phyloP scores from a whole-genome alignment of 2,888 invertebrate species.

The Syritta pipiens region DNA sequence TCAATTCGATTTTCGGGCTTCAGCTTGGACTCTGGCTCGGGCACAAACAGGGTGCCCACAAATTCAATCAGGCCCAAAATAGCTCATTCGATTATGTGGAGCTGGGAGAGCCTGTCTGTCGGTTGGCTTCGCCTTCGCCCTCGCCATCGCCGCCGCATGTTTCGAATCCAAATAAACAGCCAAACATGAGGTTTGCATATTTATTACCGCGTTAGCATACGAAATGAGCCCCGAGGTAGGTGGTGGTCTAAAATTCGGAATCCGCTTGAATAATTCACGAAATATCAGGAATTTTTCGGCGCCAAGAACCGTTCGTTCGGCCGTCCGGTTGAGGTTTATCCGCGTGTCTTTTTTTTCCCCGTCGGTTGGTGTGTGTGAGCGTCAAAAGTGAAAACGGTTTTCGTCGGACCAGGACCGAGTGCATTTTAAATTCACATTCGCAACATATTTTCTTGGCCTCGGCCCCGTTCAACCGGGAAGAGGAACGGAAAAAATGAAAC shows the following conservation, averaged over 20 bases:
- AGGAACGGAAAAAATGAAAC: conserved; percentile 28
- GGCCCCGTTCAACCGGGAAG: conserved; percentile 19
- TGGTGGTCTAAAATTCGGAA: conserved; percentile 63
- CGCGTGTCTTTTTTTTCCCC: background rate
- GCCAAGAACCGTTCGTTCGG: conserved; percentile 44
- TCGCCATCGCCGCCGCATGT: conserved; percentile 29
- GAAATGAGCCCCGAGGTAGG: conserved; percentile 58
- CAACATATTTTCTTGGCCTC: conserved; percentile 33
- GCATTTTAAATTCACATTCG: conserved; percentile 65
- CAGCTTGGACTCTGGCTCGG: no score
- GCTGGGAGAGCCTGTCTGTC: conserved; percentile 3
- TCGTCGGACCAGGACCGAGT: conserved; percentile 29
- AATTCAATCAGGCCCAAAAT: conserved; percentile 56
- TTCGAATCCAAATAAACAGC: conserved; percentile 63
- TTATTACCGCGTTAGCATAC: conserved; percentile 69
- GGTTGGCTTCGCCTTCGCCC: background rate
- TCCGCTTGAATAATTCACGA: conserved; percentile 66
- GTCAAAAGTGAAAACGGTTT: conserved; percentile 23
- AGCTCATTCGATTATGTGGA: conserved; percentile 60
- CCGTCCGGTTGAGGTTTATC: conserved; percentile 2
- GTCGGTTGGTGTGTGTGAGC: conserved; percentile 7
- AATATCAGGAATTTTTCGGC: conserved; percentile 62
- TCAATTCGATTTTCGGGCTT: background rate
- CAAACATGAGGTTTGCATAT: conserved; percentile 68
- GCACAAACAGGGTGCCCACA: no score